Conservation (phyloP, 2,888 invertebrate species). For the Ischnus inquisitorius region DNA sequence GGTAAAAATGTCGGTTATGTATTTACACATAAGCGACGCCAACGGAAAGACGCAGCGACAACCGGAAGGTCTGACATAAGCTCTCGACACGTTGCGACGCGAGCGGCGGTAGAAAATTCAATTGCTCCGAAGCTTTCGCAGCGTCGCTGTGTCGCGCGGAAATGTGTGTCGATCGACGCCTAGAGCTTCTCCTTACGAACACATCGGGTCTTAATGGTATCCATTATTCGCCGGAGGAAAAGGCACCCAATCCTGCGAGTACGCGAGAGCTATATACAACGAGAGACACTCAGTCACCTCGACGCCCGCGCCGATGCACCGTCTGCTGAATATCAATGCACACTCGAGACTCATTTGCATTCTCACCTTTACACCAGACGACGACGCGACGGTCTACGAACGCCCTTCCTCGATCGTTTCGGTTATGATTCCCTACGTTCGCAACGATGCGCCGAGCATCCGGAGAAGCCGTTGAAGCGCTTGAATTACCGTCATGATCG, state of each 20-base stretch:
- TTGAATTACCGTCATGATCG: constrained; percentile 2
- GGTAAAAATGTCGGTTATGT: not conserved
- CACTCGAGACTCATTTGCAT: constrained; percentile 77
- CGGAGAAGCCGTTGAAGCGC: constrained; percentile 42
- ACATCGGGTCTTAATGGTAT: constrained; percentile 74
- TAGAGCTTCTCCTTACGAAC: constrained; percentile 42
- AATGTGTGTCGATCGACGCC: constrained; percentile 22
- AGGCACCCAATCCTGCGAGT: constrained; percentile 26
- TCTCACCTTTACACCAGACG: constrained; percentile 73
- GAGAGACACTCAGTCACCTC: constrained; percentile 77
- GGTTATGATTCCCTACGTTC: constrained; percentile 25
- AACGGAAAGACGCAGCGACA: not conserved
- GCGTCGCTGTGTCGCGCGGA: constrained; percentile 4
- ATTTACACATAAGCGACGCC: not conserved
- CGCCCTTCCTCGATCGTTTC: constrained; percentile 56
- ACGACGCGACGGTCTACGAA: constrained; percentile 64
- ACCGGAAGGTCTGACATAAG: not conserved
- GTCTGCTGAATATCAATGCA: constrained; percentile 81
- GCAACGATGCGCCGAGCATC: constrained; percentile 7
- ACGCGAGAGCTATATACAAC: constrained; percentile 29
- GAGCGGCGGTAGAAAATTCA: constrained; percentile 28
- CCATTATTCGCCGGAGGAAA: constrained; percentile 75
- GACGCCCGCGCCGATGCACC: constrained; percentile 76
- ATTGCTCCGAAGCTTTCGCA: constrained; percentile 26
- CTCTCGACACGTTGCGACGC: not conserved